These are phyloP conservation scores for Lutraria lutraria DNA, from an alignment of 2,888 invertebrate species.

Conservation along the genomic window DNA sequence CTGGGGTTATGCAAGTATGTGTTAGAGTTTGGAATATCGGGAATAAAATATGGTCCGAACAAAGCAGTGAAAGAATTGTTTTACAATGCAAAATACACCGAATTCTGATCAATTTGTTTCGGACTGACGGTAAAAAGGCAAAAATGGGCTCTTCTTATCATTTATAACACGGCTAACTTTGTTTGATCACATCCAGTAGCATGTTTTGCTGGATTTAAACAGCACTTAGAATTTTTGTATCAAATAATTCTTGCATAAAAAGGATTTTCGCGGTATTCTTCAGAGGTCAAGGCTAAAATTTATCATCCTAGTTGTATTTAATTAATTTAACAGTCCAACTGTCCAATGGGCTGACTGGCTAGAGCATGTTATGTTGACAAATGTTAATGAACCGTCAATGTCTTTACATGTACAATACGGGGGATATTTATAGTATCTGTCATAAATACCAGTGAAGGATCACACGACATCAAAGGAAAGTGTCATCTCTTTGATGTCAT, in stretches of 20 bases:
- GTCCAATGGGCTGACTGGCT: not conserved
- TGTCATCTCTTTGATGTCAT: conserved; percentile 37
- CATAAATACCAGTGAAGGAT: conserved; percentile 17
- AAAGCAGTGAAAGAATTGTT: too few relatives aligned
- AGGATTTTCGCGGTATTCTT: not conserved
- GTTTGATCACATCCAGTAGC: not conserved
- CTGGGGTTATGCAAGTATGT: not conserved
- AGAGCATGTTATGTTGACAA: conserved; percentile 12
- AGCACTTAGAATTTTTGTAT: not conserved
- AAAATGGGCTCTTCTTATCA: too few relatives aligned
- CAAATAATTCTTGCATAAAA: not conserved
- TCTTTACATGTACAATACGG: not conserved
- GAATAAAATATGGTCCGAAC: too few relatives aligned
- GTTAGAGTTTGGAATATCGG: too few relatives aligned
- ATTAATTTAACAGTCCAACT: conserved; percentile 23
- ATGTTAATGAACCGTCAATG: conserved; percentile 13
- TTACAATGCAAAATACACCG: too few relatives aligned
- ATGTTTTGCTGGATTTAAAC: not conserved
- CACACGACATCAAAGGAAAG: conserved; percentile 24
- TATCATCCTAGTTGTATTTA: not conserved
- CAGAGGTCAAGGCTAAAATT: not conserved
- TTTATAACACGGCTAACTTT: not conserved
- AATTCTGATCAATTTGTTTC: too few relatives aligned
- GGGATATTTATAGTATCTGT: conserved; percentile 24
- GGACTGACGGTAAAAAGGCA: too few relatives aligned